Evolutionary conservation across 2,797 vertebrate species (phyloP), one percentile per base, ranked within the genome.

Genomic region (Hapalemur alaotrensis): DNA sequence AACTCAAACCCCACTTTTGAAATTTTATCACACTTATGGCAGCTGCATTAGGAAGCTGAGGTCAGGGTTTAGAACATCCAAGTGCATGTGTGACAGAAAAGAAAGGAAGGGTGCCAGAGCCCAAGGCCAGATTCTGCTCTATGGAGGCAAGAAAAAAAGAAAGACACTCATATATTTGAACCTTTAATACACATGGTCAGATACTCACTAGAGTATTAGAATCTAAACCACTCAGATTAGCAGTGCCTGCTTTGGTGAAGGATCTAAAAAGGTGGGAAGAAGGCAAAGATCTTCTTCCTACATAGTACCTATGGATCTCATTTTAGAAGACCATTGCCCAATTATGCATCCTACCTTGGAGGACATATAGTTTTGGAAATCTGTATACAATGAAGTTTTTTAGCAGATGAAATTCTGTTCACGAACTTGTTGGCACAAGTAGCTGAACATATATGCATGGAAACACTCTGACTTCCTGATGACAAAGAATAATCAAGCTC

Each of bases 401-500:
- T 89, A 84, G n/a, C 73, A 91, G 43, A 73, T 70, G 65, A 82
- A 96, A 89, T 96, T 90, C 81, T 93, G 28, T 13, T 93, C 28
- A 30, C n/a, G 50, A 69, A 8, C 41, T 84, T 89, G 43, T 90
- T 95, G 90, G 81, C 72, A 92, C 30, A 85, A 87, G 70, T 85
- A 80, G 20, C 73, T 89, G 48, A 79, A 81, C 22, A n/a, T 82
- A 41, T 63, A 72, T 85, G n/a, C 52, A 59, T 91, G 22, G 84
- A 93, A 92, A 93, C 57, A 20, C 5, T 80, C 67, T 85, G 46
- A 96, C 67, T 92, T 97, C 85, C 41, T 79, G 43, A 96, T 89
- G 81, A 90, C 61, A 38, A 92, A 92, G 84, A 95, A 79, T 91
- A 93, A 91, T 89, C 88, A 95, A 83, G 48, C 57, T 96, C 78